phyloP scores from a whole-genome alignment of 2,888 invertebrate genomes.

The Listrodromus nycthemerus region DNA sequence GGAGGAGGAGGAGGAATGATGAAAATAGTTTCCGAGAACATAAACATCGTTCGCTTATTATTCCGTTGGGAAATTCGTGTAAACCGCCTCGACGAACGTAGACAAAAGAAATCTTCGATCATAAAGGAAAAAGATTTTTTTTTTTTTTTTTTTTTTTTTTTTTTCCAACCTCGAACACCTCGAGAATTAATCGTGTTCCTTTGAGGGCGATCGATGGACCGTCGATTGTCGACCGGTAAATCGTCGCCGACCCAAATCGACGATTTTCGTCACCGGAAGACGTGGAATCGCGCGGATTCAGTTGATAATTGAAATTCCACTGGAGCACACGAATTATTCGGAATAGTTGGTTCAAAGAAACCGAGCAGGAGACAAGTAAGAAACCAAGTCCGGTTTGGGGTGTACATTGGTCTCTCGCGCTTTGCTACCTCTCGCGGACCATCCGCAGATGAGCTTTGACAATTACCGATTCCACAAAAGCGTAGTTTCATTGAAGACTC shows the following conservation, averaged over 20 bases:
- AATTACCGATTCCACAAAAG: background rate
- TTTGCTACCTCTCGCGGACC: background rate
- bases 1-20: conserved; percentile 19
- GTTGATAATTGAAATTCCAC: background rate
- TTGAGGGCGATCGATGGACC: background rate
- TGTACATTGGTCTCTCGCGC: background rate
- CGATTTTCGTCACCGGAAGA: background rate
- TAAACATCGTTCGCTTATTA: conserved; percentile 42
- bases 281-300: background rate
- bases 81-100: background rate
- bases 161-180: background rate
- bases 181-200: background rate
- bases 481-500: too few relatives aligned
- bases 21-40: conserved; percentile 56
- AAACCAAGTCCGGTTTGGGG: background rate
- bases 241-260: background rate
- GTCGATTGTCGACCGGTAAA: background rate
- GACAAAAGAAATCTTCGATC: background rate
- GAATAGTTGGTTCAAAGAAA: too few relatives aligned
- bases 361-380: too few relatives aligned
- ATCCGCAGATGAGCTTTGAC: background rate
- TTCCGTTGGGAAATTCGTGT: conserved; percentile 2
- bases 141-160: background rate
- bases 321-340: too few relatives aligned
- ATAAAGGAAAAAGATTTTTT: background rate